Conservation (phyloP, 2,113 vertebrate genomes). For the Pogonocichla stellata region DNA sequence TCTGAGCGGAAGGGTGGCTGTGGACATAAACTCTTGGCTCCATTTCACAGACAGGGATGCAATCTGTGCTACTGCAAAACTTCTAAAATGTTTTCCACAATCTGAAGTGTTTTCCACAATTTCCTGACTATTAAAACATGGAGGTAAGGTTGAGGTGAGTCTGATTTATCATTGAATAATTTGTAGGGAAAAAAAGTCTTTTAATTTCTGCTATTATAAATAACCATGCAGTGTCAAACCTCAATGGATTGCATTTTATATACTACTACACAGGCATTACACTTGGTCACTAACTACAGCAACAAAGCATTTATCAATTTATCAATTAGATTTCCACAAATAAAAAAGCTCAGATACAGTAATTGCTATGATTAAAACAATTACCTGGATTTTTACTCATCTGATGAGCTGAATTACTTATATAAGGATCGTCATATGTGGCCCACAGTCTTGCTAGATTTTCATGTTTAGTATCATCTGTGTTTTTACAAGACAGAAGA, state of each 20-base stretch:
- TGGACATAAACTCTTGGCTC: not conserved
- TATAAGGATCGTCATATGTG: not conserved
- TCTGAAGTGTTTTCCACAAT: not conserved
- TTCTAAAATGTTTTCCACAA: not conserved
- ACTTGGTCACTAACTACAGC: not conserved
- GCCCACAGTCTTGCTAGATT: not conserved
- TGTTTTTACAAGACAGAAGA: not conserved
- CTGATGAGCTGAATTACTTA: not conserved
- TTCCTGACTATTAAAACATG: not conserved
- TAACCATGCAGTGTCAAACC: not conserved
- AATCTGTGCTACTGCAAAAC: not conserved
- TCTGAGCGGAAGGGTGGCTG: not conserved
- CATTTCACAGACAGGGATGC: not conserved
- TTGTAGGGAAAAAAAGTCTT: not conserved
- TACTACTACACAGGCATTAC: not conserved
- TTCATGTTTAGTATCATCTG: not conserved
- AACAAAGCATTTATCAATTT: not conserved
- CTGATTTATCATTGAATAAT: not conserved
- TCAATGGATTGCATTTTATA: not conserved
- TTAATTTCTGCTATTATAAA: not conserved
- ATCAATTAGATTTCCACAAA: not conserved
- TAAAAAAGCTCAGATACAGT: not conserved
- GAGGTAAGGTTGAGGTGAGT: not conserved
- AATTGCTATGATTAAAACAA: not conserved
- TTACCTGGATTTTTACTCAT: not conserved